Evolutionary conservation across 2,888 invertebrate genomes (phyloP), one percentile per base, ranked within the genome.

Genomic region (Thymelicus sylvestris): DNA sequence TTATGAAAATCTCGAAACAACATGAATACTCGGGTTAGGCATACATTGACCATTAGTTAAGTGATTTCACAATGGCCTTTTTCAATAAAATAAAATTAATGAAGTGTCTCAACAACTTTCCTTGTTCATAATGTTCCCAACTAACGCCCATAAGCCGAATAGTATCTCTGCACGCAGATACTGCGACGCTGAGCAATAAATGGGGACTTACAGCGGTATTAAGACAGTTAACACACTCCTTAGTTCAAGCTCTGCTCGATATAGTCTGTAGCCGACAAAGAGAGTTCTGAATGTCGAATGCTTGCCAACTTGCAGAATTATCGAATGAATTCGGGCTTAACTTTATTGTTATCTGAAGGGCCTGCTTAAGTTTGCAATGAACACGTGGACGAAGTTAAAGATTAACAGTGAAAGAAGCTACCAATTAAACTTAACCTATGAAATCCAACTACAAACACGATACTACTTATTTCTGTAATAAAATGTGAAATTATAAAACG

Each of bases 261-360:
- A 78, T 80, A 78, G 73, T 79, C 78, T 71, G 76, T 72, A 79
- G 76, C 80, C 79, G 78, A 83, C 84, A 82, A 81, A 86, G 83
- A 83, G 80, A 85, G 79, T 82, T 80, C 74, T 75, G 79, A 86
- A 85, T 82, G 82, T 83, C 83, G 84, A 79, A 77, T 76, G 80
- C 79, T 83, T 87, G 84, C 86, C 86, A 87, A 86, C 82, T 83
- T 78, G 77, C 80, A 80, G 78, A 83, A 79, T 80, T 81, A 83
- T 79, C 75, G 75, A 81, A 82, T 77, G 80, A 79, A 83, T 82
- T 79, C 19, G 12, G 55, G n/a, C 44, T 38, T 39, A 10, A 31
- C 31, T 31, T 31, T 5, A 31, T 31, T 31, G 31, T 62, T 63
- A 44, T 62, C 52, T 44, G 8, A 47, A 63, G 47, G 1, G 44